Conservation (phyloP, 2,113 vertebrate genomes). For the Salvelinus sp. region DNA sequence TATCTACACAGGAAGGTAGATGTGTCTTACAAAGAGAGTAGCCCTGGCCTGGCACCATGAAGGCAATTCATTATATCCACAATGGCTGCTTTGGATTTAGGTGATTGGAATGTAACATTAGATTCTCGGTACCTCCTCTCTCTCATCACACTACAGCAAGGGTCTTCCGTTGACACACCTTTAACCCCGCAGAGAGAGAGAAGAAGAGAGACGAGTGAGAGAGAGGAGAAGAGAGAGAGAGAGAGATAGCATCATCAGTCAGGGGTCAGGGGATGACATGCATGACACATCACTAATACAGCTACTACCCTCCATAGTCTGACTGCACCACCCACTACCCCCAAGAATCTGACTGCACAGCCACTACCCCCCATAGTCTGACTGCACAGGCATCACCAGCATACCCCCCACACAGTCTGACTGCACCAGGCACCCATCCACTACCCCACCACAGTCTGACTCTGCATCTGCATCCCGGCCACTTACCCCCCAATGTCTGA, state of each 20-base stretch:
- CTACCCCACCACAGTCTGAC: neutral
- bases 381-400: slow-evolving; percentile 7
- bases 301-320: neutral
- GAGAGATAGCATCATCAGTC: too few relatives aligned
- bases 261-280: neutral
- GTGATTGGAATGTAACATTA: too few relatives aligned
- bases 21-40: slow-evolving; percentile 15
- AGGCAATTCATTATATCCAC: neutral
- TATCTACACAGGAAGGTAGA: neutral
- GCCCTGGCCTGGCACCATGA: slow-evolving; percentile 13
- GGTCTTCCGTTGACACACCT: slow-evolving; percentile 28
- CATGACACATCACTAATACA: slow-evolving; percentile 20
- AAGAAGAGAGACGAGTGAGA: too few relatives aligned
- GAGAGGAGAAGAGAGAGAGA: too few relatives aligned
- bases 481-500: too few relatives aligned
- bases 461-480: too few relatives aligned
- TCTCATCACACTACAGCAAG: slow-evolving; percentile 17
- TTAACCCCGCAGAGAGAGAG: neutral
- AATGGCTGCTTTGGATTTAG: neutral
- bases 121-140: slow-evolving; percentile 9
- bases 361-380: slow-evolving; percentile 14
- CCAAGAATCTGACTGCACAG: slow-evolving; percentile 15
- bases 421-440: slow-evolving; percentile 23
- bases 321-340: neutral
- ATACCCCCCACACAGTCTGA: neutral